Evolutionary conservation across 2,797 vertebrate species (phyloP), one percentile per base, ranked within the genome.

Genomic region (Sebastes kiyomatsui): DNA sequence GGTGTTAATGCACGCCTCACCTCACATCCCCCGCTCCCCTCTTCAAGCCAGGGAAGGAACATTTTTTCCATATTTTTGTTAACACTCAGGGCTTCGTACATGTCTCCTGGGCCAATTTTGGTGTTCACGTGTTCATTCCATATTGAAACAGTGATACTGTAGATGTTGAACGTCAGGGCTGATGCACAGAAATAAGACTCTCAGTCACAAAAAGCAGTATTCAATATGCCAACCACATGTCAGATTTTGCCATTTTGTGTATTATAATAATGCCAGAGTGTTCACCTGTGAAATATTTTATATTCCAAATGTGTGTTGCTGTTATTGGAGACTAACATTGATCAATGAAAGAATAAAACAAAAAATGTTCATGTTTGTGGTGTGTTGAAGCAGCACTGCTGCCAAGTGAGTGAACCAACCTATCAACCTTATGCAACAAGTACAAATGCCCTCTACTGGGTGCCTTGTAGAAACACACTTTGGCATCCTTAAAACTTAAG

Each of bases 1-100:
- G 72, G 79, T 90, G 85, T 90, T 91, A 93, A 90, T 87, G 72
- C 71, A 75, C 25, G 68, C 62, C 84, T 92, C 84, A 90, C 86
- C 88, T 91, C 88, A 87, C 84, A 80, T 88, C 75, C 72, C 74
- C 77, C 55, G 9, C 72, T 42, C 67, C 72, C 83, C 81, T 78
- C 79, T 88, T 64, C 54, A 46, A 75, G 69, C 67, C 27, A 70
- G 76, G 54, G 81, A 62, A 88, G 77, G 86, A 90, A 82, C 62
- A 87, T 81, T 82, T 88, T 84, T 88, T 88, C 84, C 82, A 90
- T 89, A 80, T 85, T 90, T 90, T 69, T 83, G 75, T 18, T 71
- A 79, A 78, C 79, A 75, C 81, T 81, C 81, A 75, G 35, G 49
- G 79, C 64, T 85, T 75, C 54, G 77, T 67, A 65, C 55, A 46